Conservation (phyloP, 2,888 invertebrate species). For the Cephus sareptanus region DNA sequence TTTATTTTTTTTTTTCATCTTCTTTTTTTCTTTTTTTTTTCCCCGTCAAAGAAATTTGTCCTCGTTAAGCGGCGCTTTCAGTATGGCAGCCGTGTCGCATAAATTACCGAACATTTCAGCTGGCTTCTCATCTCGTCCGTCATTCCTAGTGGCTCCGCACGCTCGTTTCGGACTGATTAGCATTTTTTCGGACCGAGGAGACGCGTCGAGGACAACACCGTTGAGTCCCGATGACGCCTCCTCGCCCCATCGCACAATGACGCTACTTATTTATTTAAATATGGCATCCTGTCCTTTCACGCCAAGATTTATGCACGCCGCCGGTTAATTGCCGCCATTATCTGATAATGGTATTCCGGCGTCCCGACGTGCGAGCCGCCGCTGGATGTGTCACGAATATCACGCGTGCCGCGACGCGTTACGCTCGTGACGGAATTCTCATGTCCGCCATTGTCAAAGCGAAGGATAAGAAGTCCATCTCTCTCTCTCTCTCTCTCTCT, state of each 20-base stretch:
- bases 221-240: constrained; percentile 22
- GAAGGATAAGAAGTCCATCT: constrained; percentile 2
- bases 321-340: constrained; percentile 65
- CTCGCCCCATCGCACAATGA: constrained; percentile 56
- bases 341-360: constrained; percentile 64
- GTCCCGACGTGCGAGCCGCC: constrained; percentile 37
- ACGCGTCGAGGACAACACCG: constrained; percentile 9
- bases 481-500: constrained; percentile 2
- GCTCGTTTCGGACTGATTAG: constrained; percentile 50
- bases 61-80: constrained; percentile 28
- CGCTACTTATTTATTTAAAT: constrained; percentile 65
- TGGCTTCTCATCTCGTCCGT: constrained; percentile 8
- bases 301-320: constrained; percentile 64
- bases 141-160: constrained; percentile 6
- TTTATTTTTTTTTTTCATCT: neutral
- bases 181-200: constrained; percentile 41
- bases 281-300: constrained; percentile 66
- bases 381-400: constrained; percentile 25
- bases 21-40: constrained; percentile 29
- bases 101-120: constrained; percentile 25
- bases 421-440: constrained; percentile 25
- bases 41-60: constrained; percentile 28
- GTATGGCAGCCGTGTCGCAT: constrained; percentile 32
- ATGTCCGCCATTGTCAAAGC: neutral
- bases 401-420: constrained; percentile 18